Evolutionary conservation across 2,113 vertebrate species (phyloP), one percentile per base, ranked within the genome.

Genomic region (Solenodon paradoxus): DNA sequence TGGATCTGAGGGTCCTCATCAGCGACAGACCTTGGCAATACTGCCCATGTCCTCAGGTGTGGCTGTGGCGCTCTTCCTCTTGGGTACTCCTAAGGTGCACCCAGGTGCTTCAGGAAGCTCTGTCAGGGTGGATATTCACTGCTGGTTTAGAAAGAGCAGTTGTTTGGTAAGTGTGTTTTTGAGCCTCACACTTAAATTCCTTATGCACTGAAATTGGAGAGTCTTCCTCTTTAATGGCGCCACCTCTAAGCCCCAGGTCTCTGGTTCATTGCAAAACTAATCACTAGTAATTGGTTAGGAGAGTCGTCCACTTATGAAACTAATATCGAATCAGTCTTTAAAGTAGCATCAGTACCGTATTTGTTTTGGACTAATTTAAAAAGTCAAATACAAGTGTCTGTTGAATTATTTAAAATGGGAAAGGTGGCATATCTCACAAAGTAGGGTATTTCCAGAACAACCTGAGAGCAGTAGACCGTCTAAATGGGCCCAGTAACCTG

Each of bases 361-460:
- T 77, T 95, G 68, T 69, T 53, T 84, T 66, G 47, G 11, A 81
- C 19, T 40, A 10, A 47, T 89, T 94, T 35, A 30, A 86, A 95
- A 88, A 88, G 47, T 57, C 61, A 81, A 79, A 75, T 35, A 6
- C 22, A 40, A n/a, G 40, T 71, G 9, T 66, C n/a, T 82, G 28
- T 81, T 68, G 61, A 63, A 7, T 64, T 61, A 6, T 71, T 66
- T 81, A 42, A 85, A 75, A 9, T 63, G 47, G 40, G 7, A 59
- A 86, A 13, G 12, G 64, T 15, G 59, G 19, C 4, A 5, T 12
- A 47, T 42, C 28, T 82, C 80, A 68, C 11, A 64, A 28, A 72
- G 9, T 0, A 47, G 57, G 7, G 7, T 24, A 26, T 85, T 57
- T 95, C 11, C 28, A n/a, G 51, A 75, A 9, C 7, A 30, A 2